Base-by-base conservation (phyloP, 2,113 vertebrate species). In the Numida meleagris region DNA sequence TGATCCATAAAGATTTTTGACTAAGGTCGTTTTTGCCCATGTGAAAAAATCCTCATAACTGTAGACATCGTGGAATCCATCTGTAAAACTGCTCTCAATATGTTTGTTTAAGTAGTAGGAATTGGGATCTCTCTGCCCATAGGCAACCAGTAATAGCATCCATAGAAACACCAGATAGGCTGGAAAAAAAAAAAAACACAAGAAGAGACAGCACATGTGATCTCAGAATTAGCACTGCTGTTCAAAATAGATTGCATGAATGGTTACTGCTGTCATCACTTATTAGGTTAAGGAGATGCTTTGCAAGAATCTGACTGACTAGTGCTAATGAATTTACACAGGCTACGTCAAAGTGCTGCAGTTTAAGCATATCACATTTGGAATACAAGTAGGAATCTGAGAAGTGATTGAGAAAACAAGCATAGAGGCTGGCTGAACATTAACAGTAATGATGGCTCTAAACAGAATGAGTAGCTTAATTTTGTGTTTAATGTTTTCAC, bases 101-200 rank as follows among this genome's bases (percentile, higher is more conserved):
- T 99, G 99, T 46, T 98, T 98, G 74, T 98, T 98, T 89, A 99
- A 97, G 90, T 98, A 98, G 94, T 98, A 99, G 79, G 98, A 98
- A 5, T 98, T 99, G 55, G 98, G 98, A 81, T 99, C 99, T 94
- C 99, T 98, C 92, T 99, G 99, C 45, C 99, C 98, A 1, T 99
- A 99, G 43, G 99, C 99, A 82, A 99, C 98, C 85, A 99, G 92
- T 65, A 99, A 97, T 75, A 99, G 95, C 98, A 99, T 98, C 99
- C 99, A 99, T 96, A 99, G 97, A 96, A 99, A 99, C 19, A 98
- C 99, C 46, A 98, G 42, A 65, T 99, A 99, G 7, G 97, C 99
- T 99, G 97, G 58, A 97, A 95, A 63, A 89, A 76, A 57, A 24
- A 19, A 11, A 48, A 12, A 24, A 20, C 51, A 53, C 19, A 80